Percentiles rank a stretch among this genome's conserved stretches.
Conservation (phyloP, 2,113 vertebrate genomes). For the Erinaceus europaeus region DNA sequence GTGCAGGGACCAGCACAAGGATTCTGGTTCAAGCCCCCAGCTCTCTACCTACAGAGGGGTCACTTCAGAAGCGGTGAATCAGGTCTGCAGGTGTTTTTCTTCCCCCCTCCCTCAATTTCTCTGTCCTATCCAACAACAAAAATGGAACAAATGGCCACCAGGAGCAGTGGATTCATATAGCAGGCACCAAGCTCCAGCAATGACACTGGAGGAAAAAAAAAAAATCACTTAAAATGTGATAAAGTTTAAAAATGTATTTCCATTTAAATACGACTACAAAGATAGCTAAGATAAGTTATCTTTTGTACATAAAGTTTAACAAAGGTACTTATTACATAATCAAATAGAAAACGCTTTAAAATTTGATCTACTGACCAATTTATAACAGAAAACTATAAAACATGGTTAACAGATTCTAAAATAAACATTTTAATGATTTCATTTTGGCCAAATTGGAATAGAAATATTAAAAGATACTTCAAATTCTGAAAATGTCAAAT, state of each 20-base stretch:
- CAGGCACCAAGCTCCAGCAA: too few species aligned
- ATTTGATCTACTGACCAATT: not conserved
- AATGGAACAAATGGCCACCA: too few species aligned
- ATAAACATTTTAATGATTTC: slow-evolving; percentile 25
- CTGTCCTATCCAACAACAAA: too few species aligned
- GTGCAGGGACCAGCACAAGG: too few species aligned
- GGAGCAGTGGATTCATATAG: too few species aligned
- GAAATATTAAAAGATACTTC: not conserved
- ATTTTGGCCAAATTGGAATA: not conserved
- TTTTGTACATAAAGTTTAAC: slow-evolving; percentile 30
- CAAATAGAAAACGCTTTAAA: slow-evolving; percentile 39
- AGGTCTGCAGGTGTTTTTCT: too few species aligned
- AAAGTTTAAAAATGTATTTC: slow-evolving; percentile 37
- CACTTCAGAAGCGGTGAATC: too few species aligned
- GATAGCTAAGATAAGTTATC: slow-evolving; percentile 8
- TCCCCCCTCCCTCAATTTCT: too few species aligned
- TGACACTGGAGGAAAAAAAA: too few species aligned
- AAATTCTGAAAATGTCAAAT: slow-evolving; percentile 35
- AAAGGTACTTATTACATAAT: slow-evolving; percentile 27
- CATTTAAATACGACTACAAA: slow-evolving; percentile 36
- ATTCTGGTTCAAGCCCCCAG: too few species aligned
- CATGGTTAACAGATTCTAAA: not conserved
- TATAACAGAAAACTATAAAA: slow-evolving; percentile 27
- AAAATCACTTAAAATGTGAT: not conserved
- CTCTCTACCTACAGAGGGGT: too few species aligned